phyloP scores from a whole-genome alignment of 2,113 vertebrate genomes.

The Naja naja region DNA sequence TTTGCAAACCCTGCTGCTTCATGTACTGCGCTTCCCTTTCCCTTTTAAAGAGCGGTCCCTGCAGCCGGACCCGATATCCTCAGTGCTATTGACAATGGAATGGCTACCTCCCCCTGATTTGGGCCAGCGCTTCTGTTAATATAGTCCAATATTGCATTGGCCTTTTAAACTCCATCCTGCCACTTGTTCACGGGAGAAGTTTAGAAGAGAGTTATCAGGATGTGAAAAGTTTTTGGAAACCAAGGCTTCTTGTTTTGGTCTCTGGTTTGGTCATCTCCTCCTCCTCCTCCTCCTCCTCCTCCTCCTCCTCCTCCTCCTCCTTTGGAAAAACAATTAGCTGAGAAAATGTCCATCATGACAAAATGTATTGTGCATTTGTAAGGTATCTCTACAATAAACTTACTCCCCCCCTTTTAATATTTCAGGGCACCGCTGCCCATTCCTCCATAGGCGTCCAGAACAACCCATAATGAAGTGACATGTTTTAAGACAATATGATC shows the following conservation, averaged over 20 bases:
- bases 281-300: not conserved
- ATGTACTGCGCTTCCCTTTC: not conserved
- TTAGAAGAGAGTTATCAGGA: not conserved
- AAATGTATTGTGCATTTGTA: not conserved
- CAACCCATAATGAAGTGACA: not conserved
- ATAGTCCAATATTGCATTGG: not conserved
- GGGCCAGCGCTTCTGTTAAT: not conserved
- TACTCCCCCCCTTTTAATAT: not conserved
- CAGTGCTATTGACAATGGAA: not conserved
- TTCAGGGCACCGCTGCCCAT: not conserved
- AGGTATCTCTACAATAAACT: not conserved
- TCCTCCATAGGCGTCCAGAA: not conserved
- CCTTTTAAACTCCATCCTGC: not conserved
- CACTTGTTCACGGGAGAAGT: not conserved
- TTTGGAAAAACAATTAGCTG: not conserved
- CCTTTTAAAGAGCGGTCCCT: not conserved
- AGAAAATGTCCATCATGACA: not conserved
- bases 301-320: rapidly evolving
- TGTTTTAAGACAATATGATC: not conserved
- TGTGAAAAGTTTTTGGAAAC: not conserved
- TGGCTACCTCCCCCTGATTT: not conserved
- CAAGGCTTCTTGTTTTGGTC: not conserved
- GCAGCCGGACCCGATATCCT: not conserved
- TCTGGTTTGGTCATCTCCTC: not conserved
- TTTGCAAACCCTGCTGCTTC: not conserved